These are phyloP conservation scores for Pecten maximus DNA, from an alignment of 2,888 invertebrate species.

Conservation along the genomic window DNA sequence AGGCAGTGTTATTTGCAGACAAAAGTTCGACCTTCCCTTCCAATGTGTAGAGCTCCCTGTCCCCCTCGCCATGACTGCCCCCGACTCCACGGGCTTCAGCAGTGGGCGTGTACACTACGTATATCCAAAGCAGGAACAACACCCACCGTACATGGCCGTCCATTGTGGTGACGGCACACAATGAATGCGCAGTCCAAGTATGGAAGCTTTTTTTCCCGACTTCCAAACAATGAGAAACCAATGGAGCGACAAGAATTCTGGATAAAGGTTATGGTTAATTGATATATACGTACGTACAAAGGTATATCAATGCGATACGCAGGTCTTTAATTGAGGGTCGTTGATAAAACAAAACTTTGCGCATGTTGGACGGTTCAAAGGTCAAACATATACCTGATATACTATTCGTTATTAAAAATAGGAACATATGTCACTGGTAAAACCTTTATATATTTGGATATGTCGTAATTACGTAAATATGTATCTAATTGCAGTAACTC, in stretches of 20 bases:
- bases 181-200: neutral
- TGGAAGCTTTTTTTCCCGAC: neutral
- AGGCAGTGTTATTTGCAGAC: slow-evolving; percentile 73
- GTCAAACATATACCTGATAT: neutral
- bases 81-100: neutral
- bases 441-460: neutral
- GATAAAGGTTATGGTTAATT: neutral
- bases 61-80: neutral
- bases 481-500: no score
- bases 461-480: neutral
- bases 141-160: neutral
- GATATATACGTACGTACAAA: neutral
- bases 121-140: neutral
- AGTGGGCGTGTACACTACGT: neutral
- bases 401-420: neutral
- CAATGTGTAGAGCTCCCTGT: slow-evolving; percentile 48
- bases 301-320: neutral
- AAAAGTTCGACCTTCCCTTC: slow-evolving; percentile 76
- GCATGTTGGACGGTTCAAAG: neutral
- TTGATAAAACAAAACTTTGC: neutral
- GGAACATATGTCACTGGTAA: neutral
- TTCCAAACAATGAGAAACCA: neutral
- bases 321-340: neutral
- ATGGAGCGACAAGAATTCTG: neutral
- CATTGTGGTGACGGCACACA: neutral